A percentile compares a stretch with the other conserved stretches of the same genome.
These are phyloP conservation scores for Sericinus montela DNA, from an alignment of 2,888 invertebrate species.

Conservation along the genomic window DNA sequence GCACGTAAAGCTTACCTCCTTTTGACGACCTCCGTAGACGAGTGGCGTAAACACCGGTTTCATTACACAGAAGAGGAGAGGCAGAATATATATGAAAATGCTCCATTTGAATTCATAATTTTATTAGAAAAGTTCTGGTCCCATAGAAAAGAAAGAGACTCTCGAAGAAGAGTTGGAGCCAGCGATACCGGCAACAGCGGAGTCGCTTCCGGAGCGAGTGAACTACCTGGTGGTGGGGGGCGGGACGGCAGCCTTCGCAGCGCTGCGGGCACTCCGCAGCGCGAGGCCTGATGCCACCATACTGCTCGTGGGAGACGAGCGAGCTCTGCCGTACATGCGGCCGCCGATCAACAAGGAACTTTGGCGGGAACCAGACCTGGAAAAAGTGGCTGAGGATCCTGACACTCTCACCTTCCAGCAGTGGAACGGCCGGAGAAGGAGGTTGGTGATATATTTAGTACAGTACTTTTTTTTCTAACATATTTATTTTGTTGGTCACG, in stretches of 20 bases:
- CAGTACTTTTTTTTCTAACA: too few species aligned
- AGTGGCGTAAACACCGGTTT: too few species aligned
- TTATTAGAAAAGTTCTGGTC: too few species aligned
- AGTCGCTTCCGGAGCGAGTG: conserved; percentile 84
- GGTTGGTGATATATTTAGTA: conserved; percentile 61
- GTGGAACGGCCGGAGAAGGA: conserved; percentile 94
- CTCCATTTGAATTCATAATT: too few species aligned
- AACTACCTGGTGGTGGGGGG: conserved; percentile 94
- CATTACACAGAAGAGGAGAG: too few species aligned
- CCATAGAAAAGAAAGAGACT: background rate
- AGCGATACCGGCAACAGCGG: conserved; percentile 76
- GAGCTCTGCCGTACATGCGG: conserved; percentile 94
- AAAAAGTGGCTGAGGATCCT: conserved; percentile 33
- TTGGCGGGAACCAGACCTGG: conserved; percentile 87
- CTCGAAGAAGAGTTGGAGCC: conserved; percentile 65
- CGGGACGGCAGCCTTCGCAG: conserved; percentile 95
- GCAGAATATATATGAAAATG: too few species aligned
- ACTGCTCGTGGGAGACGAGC: conserved; percentile 90
- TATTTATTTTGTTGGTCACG: too few species aligned
- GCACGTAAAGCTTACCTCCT: too few species aligned
- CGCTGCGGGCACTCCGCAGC: conserved; percentile 94
- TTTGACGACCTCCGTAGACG: too few species aligned
- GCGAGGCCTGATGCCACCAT: conserved; percentile 84
- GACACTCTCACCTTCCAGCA: conserved; percentile 88
- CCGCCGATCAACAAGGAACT: conserved; percentile 98